Evolutionary conservation across 2,888 invertebrate genomes (phyloP).

Genomic region (Gymnocheta viridis): DNA sequence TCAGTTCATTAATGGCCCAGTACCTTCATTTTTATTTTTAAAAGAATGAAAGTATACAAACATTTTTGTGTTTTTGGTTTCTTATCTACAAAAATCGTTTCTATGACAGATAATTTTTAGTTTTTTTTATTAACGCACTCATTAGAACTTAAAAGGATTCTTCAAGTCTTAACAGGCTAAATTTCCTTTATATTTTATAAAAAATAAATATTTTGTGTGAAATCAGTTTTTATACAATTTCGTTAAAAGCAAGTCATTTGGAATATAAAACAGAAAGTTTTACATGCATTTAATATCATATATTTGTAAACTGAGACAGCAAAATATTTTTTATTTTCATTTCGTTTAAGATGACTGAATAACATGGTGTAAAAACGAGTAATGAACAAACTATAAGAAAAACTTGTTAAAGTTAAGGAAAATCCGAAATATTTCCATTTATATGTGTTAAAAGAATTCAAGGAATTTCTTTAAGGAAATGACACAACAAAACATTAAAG

Average conservation of each 20-base stretch:
- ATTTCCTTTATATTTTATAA: too few species aligned
- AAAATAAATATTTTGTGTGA: neutral
- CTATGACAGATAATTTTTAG: too few species aligned
- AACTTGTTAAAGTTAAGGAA: slow-evolving; percentile 4
- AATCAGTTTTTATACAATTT: neutral
- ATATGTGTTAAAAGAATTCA: slow-evolving; percentile 62
- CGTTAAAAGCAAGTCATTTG: too few species aligned
- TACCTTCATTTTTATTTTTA: too few species aligned
- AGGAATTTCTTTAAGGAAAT: slow-evolving; percentile 74
- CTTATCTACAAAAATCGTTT: too few species aligned
- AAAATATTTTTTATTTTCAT: neutral
- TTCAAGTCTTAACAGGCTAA: too few species aligned
- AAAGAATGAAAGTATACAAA: too few species aligned
- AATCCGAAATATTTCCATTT: slow-evolving; percentile 7
- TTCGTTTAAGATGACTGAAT: neutral
- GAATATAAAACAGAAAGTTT: neutral
- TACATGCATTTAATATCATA: neutral
- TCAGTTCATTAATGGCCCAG: too few species aligned
- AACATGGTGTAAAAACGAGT: neutral
- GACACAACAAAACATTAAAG: slow-evolving; percentile 74
- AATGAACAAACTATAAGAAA: neutral
- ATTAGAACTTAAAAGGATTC: too few species aligned
- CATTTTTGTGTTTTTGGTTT: too few species aligned
- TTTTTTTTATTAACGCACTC: too few species aligned
- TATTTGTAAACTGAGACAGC: neutral